phyloP scores from a whole-genome alignment of 2,113 vertebrate genomes.

The Rutilus rutilus region DNA sequence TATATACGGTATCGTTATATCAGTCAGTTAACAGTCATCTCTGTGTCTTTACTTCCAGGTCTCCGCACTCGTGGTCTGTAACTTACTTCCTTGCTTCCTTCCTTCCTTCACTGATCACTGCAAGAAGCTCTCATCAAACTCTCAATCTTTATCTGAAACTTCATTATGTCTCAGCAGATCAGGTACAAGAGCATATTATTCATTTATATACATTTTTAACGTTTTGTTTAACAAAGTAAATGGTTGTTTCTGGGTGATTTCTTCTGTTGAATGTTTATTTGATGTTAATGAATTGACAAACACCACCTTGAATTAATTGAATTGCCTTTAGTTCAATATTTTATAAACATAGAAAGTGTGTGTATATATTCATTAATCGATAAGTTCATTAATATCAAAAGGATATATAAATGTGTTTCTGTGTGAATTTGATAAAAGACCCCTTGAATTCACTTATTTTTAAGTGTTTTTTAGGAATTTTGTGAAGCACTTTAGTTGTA shows the following conservation, averaged over 20 bases:
- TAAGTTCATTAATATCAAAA: no score
- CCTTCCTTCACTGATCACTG: background rate
- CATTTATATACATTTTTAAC: background rate
- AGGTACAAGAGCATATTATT: constrained; percentile 59
- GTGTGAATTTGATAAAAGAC: no score
- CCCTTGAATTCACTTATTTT: no score
- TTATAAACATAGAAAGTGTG: no score
- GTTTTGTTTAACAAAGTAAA: background rate
- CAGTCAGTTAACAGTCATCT: background rate
- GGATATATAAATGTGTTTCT: no score
- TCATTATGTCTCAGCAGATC: constrained; percentile 81
- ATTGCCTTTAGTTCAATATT: no score
- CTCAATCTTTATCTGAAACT: constrained; percentile 27
- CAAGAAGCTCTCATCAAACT: constrained; percentile 11
- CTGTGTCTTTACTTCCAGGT: background rate
- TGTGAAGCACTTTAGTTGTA: no score
- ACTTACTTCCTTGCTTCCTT: constrained; percentile 29
- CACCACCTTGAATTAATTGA: no score
- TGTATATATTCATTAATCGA: no score
- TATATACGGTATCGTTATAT: background rate
- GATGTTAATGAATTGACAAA: background rate
- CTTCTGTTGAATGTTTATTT: background rate
- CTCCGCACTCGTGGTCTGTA: background rate
- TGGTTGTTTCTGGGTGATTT: background rate
- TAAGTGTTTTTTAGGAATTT: no score